Conservation (phyloP, 2,888 invertebrate genomes). For the Lasioglossum marginatum region DNA sequence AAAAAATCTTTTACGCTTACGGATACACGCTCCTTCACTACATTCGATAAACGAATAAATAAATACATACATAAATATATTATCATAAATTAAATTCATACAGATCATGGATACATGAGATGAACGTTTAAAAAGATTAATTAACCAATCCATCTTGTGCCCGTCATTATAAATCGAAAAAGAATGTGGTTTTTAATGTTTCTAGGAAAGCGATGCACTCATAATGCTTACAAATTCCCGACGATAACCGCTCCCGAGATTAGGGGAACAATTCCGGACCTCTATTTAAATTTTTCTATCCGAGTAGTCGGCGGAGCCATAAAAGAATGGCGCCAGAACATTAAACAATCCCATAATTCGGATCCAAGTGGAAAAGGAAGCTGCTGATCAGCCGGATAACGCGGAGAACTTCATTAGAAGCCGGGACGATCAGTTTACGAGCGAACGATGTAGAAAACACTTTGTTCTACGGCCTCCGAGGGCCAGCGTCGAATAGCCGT, state of each 20-base stretch:
- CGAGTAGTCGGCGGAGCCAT: neutral
- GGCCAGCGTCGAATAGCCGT: constrained; percentile 33
- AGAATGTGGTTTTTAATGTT: neutral
- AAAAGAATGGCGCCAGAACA: neutral
- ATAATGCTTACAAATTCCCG: neutral
- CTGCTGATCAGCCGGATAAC: constrained; percentile 2
- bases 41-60: no score
- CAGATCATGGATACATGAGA: no score
- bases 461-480: constrained; percentile 25
- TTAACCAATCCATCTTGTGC: no score
- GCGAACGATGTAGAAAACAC: constrained; percentile 10
- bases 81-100: no score
- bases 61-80: no score
- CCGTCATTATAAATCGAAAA: neutral
- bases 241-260: neutral
- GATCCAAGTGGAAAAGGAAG: neutral
- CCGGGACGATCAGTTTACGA: neutral
- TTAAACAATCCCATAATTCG: neutral
- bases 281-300: neutral
- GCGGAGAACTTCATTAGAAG: constrained; percentile 16
- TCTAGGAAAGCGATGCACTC: neutral
- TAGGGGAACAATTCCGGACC: neutral
- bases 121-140: no score
- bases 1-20: no score
- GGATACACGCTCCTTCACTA: no score